A percentile compares a stretch with the other conserved stretches of the same genome.
These are phyloP conservation scores for Gallinago jamesoni DNA, from an alignment of 2,113 vertebrate species.

Conservation along the genomic window DNA sequence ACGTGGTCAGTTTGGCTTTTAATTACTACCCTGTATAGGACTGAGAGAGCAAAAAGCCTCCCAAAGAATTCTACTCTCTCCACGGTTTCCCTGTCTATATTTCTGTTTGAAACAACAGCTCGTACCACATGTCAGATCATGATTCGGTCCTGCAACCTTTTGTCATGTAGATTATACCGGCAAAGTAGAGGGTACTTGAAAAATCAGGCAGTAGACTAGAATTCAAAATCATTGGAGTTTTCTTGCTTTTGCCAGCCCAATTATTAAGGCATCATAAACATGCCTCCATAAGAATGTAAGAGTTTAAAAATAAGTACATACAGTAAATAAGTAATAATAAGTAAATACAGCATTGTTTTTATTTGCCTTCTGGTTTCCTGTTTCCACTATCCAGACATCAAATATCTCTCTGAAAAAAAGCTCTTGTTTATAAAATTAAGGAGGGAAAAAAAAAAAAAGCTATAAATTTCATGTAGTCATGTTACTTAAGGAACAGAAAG, in stretches of 20 bases:
- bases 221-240: neutral
- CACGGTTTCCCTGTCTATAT: neutral
- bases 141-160: neutral
- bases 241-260: neutral
- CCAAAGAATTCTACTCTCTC: neutral
- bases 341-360: neutral
- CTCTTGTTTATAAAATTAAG: neutral
- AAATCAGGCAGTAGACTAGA: neutral
- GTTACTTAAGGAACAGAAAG: neutral
- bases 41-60: neutral
- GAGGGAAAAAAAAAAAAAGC: neutral
- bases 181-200: neutral
- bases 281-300: neutral
- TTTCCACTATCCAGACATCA: neutral
- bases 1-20: neutral
- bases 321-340: neutral
- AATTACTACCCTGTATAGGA: neutral
- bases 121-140: neutral
- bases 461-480: neutral
- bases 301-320: neutral
- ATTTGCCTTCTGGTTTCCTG: neutral
- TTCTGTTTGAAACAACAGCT: neutral
- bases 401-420: neutral
- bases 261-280: neutral
- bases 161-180: neutral